These are phyloP conservation scores for Onychostoma macrolepis DNA, from an alignment of 2,113 vertebrate species.

Conservation along the genomic window DNA sequence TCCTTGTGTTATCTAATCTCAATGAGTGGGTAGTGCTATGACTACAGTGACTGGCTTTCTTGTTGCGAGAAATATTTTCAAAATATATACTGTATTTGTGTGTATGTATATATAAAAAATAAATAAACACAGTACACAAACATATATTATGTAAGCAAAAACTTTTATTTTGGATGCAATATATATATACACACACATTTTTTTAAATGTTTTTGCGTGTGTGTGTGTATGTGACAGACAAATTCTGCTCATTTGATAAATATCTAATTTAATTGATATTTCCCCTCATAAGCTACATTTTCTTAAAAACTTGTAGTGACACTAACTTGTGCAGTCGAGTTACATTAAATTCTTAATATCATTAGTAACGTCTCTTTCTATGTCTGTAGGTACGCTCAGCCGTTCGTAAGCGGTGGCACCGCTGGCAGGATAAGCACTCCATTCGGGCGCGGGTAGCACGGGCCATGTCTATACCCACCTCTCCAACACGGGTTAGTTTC, in stretches of 20 bases:
- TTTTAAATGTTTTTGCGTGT: too few species aligned
- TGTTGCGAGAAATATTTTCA: too few species aligned
- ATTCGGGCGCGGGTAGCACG: conserved; percentile 87
- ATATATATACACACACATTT: too few species aligned
- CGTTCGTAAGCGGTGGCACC: conserved; percentile 91
- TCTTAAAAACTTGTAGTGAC: background rate
- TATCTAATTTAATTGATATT: background rate
- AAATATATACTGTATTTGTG: too few species aligned
- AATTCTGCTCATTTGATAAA: background rate
- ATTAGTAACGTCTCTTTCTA: background rate
- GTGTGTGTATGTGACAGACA: background rate
- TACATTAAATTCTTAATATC: background rate
- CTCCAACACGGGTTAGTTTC: conserved; percentile 93
- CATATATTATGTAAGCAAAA: too few species aligned
- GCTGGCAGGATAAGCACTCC: conserved; percentile 95
- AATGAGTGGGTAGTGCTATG: too few species aligned
- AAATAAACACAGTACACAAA: too few species aligned
- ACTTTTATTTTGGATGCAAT: too few species aligned
- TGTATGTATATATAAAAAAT: too few species aligned
- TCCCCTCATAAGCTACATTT: background rate
- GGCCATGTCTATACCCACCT: conserved; percentile 97
- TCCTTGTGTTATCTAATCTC: too few species aligned
- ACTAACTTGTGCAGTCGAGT: background rate
- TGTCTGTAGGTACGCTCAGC: conserved; percentile 87
- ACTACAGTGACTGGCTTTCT: too few species aligned